Base-by-base conservation (phyloP, 2,888 invertebrate species). In the Slavum lentiscoides region DNA sequence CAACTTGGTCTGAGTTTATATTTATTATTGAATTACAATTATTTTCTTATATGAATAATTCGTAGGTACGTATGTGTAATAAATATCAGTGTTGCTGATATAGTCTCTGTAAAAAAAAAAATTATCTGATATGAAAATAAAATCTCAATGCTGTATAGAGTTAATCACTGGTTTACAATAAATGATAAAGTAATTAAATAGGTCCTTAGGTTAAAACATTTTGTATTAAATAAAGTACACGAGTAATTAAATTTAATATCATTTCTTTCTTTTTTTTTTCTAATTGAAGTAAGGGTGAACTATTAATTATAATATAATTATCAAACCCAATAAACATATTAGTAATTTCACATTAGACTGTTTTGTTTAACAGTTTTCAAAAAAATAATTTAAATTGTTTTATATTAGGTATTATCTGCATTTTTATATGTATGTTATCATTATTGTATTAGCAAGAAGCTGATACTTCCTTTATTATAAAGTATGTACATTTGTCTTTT, bases 141-240 rank as follows among this genome's bases (percentile, higher is more conserved):
- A 43, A 39, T 2, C 15, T 67, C 21, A 15, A 67, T 67, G 7
- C 11, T 39, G n/a, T 2, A 1, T 66, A 2, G n/a, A 43, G 13
- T 67, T 67, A 39, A 67, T 67, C 66, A 43, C 43, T 67, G 15
- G 21, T 43, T 67, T 8, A 66, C 1, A 43, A 7, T 66, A 13
- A 66, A 66, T 15, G 7, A 67, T 43, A 67, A 43, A 67, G 0
- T 49, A 49, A 49, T 49, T 68, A 68, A 68, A 23, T 68, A 53
- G 53, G 68, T 53, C n/a, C 23, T 30, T 53, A 68, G 68, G 68
- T 68, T 68, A 49, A 68, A 49, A 49, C 3, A 17, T 17, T 67
- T 23, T 53, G 13, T 43, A 53, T 68, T 49, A 68, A 68, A 68
- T 23, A 61, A 23, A 23, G 11, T 53, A 30, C 9, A 5, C 23